Evolutionary conservation across 2,888 invertebrate species (phyloP).

Genomic region (Meganola albula): DNA sequence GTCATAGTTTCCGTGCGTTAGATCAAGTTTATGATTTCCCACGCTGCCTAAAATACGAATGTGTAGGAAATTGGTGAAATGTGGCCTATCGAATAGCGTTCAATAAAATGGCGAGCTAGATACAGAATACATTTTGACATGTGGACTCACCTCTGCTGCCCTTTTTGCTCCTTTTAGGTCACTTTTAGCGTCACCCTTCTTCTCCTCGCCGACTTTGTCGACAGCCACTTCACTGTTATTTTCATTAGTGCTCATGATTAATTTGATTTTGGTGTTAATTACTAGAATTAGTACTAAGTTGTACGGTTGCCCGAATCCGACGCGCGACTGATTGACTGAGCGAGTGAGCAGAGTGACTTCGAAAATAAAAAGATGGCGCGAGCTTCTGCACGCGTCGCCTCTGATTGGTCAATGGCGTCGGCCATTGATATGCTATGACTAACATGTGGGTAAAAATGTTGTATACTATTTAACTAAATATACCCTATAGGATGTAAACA

Average conservation of each 20-base stretch:
- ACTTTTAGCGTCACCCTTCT: conserved; percentile 84
- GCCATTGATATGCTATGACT: conserved; percentile 59
- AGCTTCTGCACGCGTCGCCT: conserved; percentile 58
- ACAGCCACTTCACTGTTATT: conserved; percentile 91
- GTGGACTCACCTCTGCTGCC: conserved; percentile 89
- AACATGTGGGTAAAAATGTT: conserved; percentile 55
- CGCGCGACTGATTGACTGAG: conserved; percentile 81
- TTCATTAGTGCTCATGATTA: conserved; percentile 80
- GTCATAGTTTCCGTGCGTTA: conserved; percentile 25
- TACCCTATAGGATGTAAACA: conserved; percentile 7
- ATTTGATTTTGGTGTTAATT: conserved; percentile 68
- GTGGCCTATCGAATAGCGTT: conserved; percentile 47
- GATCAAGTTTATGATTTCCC: no score
- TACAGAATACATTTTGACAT: conserved; percentile 68
- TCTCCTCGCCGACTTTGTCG: conserved; percentile 89
- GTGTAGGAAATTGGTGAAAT: conserved; percentile 20
- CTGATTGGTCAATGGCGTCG: conserved; percentile 57
- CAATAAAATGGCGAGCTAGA: conserved; percentile 76
- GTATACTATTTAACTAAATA: conserved; percentile 27
- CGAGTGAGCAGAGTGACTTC: conserved; percentile 80
- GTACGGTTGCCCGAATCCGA: conserved; percentile 79
- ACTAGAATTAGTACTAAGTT: conserved; percentile 53
- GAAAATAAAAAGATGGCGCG: conserved; percentile 92
- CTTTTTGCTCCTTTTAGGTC: conserved; percentile 92
- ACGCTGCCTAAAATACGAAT: no score